Evolutionary conservation across 1,140 invertebrate species (phyloP), one percentile per base, ranked within the genome.

Genomic region (Heliconius hewitsoni): DNA sequence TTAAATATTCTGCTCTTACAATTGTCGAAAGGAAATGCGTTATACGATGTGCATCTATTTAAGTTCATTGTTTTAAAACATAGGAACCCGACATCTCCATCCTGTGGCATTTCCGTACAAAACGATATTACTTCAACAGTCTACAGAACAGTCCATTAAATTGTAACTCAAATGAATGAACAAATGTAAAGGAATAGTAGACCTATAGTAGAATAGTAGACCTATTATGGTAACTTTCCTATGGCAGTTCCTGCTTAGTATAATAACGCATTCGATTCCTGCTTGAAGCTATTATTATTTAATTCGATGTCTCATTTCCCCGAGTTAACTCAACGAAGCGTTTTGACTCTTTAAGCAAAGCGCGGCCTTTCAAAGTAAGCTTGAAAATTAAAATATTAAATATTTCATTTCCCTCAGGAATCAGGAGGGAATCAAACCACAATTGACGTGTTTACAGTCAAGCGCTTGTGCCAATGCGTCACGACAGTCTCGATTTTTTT

Each of bases 21-120:
- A 57, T 60, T 60, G 55, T 60, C 9, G 55, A 30, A 66, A 66
- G 60, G 60, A 66, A 66, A 66, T 30, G 60, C 27, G n/a, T 23
- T 57, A 30, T 27, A 66, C 9, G 60, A 66, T 30, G 60, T 30
- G 60, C 60, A 30, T 66, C 60, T 66, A 66, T 66, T 66, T 66
- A 66, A 66, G 23, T 66, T 66, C 23, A 30, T 66, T 66, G 60
- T 66, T 66, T 66, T 66, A 30, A 30, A 66, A 30, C 60, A 66
- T 23, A 73, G 72, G 57, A 74, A 78, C 72, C n/a, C 77, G 52
- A 74, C 77, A 74, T 78, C 77, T 73, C 66, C 72, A 74, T 78
- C 77, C 77, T 78, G 77, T 52, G 16, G 16, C 39, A 70, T 78
- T 74, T 46, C 72, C 55, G 37, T 34, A 50, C 55, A 74, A 73